Percentiles rank a stretch among this genome's conserved stretches.
Conservation (phyloP, 2,888 invertebrate species). For the Lasioglossum figueresi region DNA sequence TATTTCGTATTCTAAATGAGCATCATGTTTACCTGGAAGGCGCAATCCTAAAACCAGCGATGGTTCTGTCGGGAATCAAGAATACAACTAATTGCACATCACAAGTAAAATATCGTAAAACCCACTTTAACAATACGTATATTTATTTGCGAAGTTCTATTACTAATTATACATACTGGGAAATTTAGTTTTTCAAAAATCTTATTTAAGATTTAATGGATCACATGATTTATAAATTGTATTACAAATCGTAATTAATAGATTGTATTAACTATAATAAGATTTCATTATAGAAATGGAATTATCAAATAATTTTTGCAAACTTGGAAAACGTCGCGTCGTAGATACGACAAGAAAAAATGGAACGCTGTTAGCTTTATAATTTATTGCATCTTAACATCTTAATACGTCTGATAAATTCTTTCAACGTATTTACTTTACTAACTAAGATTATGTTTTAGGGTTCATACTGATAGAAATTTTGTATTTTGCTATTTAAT, state of each 20-base stretch:
- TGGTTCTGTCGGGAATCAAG: conserved; percentile 93
- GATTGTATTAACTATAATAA: not conserved
- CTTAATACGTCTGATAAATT: not conserved
- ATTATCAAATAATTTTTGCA: not conserved
- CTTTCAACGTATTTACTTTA: not conserved
- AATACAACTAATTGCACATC: conserved; percentile 64
- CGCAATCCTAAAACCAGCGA: conserved; percentile 98
- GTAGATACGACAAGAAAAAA: not conserved
- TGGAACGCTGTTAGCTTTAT: not conserved
- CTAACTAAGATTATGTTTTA: not conserved
- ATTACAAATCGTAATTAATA: not conserved
- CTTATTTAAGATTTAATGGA: not conserved
- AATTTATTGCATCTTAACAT: not conserved
- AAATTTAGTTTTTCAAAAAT: not conserved
- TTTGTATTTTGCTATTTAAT: not conserved
- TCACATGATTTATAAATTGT: not conserved
- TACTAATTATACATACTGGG: not conserved
- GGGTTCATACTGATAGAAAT: not conserved
- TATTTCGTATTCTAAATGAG: conserved; percentile 90
- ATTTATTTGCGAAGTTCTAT: not conserved
- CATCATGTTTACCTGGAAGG: conserved; percentile 99
- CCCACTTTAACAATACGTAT: not conserved
- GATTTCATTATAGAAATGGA: not conserved
- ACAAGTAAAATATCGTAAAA: conserved; percentile 46
- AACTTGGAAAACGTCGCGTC: not conserved